Percentiles rank a stretch among this genome's conserved stretches.
Evolutionary conservation across 1,140 invertebrate genomes (phyloP).

Genomic region (Centruroides sculpturatus): DNA sequence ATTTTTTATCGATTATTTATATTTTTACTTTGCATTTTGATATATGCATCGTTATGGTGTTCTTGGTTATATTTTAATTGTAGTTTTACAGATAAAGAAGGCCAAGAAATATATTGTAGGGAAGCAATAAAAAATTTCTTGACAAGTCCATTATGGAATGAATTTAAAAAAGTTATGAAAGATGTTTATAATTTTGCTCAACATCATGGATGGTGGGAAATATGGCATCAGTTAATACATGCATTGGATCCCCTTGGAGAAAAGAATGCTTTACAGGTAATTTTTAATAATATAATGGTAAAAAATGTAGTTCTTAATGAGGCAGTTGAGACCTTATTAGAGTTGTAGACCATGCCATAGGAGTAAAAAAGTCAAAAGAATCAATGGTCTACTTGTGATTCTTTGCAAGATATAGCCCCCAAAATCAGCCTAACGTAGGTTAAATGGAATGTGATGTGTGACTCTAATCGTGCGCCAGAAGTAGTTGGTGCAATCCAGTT

Average conservation of each 20-base stretch:
- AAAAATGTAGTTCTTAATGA: too few relatives aligned
- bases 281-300: not conserved
- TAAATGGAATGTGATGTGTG: too few relatives aligned
- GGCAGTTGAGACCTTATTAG: too few relatives aligned
- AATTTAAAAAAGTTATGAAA: slow-evolving; percentile 54
- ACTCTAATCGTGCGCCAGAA: too few relatives aligned
- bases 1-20: slow-evolving; percentile 28
- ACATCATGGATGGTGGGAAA: slow-evolving; percentile 58
- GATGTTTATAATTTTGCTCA: slow-evolving; percentile 57
- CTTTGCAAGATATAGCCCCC: too few relatives aligned
- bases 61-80: slow-evolving; percentile 82
- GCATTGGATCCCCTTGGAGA: slow-evolving; percentile 73
- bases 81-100: slow-evolving; percentile 65
- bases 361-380: too few relatives aligned
- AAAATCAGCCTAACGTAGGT: too few relatives aligned
- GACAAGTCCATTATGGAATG: slow-evolving; percentile 62
- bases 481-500: too few relatives aligned
- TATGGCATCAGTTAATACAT: slow-evolving; percentile 73
- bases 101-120: slow-evolving; percentile 59
- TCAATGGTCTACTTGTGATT: too few relatives aligned
- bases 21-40: slow-evolving; percentile 39
- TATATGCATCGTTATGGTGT: slow-evolving; percentile 58
- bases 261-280: slow-evolving; percentile 71
- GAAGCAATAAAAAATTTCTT: slow-evolving; percentile 81
- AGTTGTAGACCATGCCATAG: too few relatives aligned